A percentile compares a stretch with the other conserved stretches of the same genome.
These are phyloP conservation scores for Petrocephalus sullivani DNA, from an alignment of 2,797 vertebrate genomes.

Conservation along the genomic window DNA sequence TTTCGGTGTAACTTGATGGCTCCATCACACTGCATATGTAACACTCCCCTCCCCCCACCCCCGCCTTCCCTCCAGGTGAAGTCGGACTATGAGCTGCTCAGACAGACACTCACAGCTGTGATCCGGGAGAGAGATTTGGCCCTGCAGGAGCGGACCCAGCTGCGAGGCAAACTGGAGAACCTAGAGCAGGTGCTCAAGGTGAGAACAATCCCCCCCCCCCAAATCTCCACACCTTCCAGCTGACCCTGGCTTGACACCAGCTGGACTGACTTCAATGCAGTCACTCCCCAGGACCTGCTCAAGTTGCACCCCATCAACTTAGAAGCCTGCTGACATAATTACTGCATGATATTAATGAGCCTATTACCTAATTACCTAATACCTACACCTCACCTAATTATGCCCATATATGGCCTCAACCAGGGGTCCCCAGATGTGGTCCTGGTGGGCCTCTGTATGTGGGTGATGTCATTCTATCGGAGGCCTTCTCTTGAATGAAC, in stretches of 20 bases:
- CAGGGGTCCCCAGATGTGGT: not conserved
- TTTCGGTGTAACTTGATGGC: not conserved
- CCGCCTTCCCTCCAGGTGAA: slow-evolving; percentile 68
- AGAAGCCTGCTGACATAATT: not conserved
- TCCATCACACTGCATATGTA: not conserved
- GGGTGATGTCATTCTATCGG: not conserved
- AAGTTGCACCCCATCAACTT: not conserved
- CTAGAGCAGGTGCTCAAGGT: slow-evolving; percentile 99
- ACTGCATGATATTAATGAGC: not conserved
- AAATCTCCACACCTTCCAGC: not conserved
- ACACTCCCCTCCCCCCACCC: not conserved
- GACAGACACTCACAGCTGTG: slow-evolving; percentile 71
- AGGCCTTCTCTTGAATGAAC: not conserved
- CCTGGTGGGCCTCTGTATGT: not conserved
- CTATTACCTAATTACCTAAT: not conserved
- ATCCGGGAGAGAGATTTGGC: slow-evolving; percentile 81
- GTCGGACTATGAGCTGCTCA: slow-evolving; percentile 76
- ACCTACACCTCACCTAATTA: not conserved
- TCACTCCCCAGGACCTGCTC: not conserved
- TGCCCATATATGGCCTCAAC: not conserved
- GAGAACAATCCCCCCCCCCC: slow-evolving; percentile 37
- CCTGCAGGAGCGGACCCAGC: slow-evolving; percentile 78
- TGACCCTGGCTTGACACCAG: not conserved
- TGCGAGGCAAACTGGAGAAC: slow-evolving; percentile 99
- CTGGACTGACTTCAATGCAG: not conserved